These are phyloP conservation scores for Patagioenas fasciata DNA, from an alignment of 2,113 vertebrate species.

Conservation along the genomic window DNA sequence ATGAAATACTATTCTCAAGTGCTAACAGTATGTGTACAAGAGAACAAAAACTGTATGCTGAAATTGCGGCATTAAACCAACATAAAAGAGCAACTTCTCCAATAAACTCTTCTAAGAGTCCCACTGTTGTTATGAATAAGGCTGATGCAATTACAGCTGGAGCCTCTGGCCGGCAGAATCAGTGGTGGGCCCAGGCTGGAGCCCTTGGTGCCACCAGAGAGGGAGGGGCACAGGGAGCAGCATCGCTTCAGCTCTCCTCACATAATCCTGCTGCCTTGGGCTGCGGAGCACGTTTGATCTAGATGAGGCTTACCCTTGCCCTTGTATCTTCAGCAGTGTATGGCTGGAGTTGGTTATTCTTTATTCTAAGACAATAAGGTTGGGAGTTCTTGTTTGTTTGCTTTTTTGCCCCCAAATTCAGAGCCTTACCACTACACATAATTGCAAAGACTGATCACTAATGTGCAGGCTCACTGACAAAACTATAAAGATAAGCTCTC, in stretches of 20 bases:
- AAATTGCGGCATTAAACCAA: neutral
- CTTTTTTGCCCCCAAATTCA: neutral
- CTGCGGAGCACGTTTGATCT: neutral
- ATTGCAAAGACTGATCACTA: neutral
- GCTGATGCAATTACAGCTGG: neutral
- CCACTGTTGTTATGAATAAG: neutral
- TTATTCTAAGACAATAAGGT: neutral
- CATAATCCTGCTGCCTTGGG: neutral
- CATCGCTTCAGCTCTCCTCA: neutral
- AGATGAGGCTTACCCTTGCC: neutral
- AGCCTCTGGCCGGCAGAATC: neutral
- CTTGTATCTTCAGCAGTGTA: neutral
- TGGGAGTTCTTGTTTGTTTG: neutral
- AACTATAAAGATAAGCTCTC: neutral
- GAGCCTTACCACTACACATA: neutral
- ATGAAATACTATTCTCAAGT: neutral
- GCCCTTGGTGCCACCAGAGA: neutral
- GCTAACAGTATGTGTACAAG: neutral
- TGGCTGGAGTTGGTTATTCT: neutral
- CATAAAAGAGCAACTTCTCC: neutral
- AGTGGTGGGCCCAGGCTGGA: neutral
- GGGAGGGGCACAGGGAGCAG: neutral
- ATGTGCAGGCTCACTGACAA: neutral
- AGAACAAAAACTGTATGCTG: neutral
- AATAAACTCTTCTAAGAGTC: neutral